Evolutionary conservation across 2,113 vertebrate genomes (phyloP).

Genomic region (Bolborhynchus lineola): DNA sequence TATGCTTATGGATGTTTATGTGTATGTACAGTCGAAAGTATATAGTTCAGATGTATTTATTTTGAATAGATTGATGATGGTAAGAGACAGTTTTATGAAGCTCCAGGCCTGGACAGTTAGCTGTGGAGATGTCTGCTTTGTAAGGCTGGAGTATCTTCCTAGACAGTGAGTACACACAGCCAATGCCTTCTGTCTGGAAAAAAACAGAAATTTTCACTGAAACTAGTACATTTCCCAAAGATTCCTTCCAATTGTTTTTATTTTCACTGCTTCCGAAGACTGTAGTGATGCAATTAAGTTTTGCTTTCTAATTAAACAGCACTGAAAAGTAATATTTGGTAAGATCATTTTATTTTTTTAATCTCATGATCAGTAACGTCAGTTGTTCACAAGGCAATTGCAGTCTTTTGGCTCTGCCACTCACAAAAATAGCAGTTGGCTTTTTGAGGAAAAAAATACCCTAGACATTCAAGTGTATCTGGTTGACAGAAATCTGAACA

Average conservation of each 20-base stretch:
- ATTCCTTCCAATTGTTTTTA: not conserved
- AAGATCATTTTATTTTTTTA: not conserved
- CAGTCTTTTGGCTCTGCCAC: not conserved
- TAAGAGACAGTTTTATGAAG: not conserved
- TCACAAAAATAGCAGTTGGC: not conserved
- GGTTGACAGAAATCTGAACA: not conserved
- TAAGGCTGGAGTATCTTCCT: not conserved
- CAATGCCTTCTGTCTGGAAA: not conserved
- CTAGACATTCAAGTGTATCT: not conserved
- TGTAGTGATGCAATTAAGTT: not conserved
- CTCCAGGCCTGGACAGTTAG: not conserved
- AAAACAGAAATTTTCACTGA: not conserved
- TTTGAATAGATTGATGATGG: not conserved
- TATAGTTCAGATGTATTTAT: not conserved
- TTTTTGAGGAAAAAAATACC: not conserved
- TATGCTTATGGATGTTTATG: accelerated
- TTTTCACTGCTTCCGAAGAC: not conserved
- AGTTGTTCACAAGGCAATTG: not conserved
- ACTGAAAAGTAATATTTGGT: not conserved
- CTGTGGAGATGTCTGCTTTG: not conserved
- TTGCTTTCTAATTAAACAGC: not conserved
- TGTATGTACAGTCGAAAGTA: not conserved
- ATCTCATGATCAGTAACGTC: not conserved
- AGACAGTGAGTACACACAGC: too few relatives aligned
- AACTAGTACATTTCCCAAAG: not conserved